Percentiles rank a stretch among this genome's conserved stretches.
These are phyloP conservation scores for Rhynchophorus ferrugineus DNA, from an alignment of 1,140 invertebrate genomes.

Conservation along the genomic window DNA sequence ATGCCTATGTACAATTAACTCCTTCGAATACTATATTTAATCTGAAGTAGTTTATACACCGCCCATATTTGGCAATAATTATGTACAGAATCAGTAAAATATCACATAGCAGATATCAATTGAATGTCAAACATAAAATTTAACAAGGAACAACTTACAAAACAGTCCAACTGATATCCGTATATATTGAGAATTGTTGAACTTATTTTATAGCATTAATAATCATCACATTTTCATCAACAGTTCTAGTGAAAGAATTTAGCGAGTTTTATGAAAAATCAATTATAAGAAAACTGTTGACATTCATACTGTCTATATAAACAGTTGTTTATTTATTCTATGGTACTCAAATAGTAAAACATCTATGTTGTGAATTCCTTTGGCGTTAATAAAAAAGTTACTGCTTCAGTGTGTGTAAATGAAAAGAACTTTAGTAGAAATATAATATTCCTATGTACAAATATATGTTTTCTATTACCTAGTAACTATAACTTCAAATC, in stretches of 20 bases:
- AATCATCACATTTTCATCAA: slow-evolving; percentile 19
- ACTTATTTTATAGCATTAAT: slow-evolving; percentile 1
- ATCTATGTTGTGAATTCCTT: background rate
- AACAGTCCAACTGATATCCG: background rate
- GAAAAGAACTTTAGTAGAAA: background rate
- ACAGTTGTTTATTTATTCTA: background rate
- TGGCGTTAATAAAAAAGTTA: background rate
- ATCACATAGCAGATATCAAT: background rate
- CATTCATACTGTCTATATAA: background rate
- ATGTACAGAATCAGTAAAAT: background rate
- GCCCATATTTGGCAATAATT: background rate
- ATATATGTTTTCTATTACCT: background rate
- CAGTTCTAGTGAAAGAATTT: slow-evolving; percentile 20
- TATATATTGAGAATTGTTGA: background rate
- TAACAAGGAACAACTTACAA: background rate
- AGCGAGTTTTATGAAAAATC: slow-evolving; percentile 10
- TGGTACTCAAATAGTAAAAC: background rate
- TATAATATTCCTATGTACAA: background rate
- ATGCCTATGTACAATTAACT: background rate
- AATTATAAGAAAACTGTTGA: background rate
- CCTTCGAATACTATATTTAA: background rate
- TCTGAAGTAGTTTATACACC: background rate
- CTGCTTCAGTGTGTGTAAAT: background rate
- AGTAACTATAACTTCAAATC: slow-evolving; percentile 18
- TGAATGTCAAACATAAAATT: background rate